A percentile compares a stretch with the other conserved stretches of the same genome.
Conservation (phyloP, 2,113 vertebrate genomes). For the Hemibagrus wyckioides region DNA sequence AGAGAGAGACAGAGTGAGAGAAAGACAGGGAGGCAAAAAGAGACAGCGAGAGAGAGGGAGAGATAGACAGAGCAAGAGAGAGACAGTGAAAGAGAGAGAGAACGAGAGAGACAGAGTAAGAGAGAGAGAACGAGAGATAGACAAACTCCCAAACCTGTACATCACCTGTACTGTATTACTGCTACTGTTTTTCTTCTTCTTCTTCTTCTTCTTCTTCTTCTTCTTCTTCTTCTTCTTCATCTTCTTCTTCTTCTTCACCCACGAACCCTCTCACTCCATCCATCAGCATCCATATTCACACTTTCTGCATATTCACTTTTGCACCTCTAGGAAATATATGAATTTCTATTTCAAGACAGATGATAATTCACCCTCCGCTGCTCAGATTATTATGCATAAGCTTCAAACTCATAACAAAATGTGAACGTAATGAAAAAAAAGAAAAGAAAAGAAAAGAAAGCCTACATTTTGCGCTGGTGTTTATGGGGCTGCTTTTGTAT, state of each 20-base stretch:
- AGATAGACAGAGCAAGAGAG: too few relatives aligned
- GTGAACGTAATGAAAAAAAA: constrained; percentile 53
- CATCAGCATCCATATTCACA: constrained; percentile 28
- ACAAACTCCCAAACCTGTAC: background rate
- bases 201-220: too few relatives aligned
- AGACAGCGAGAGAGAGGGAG: background rate
- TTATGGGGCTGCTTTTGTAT: background rate
- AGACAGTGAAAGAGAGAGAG: background rate
- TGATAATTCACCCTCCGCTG: constrained; percentile 43
- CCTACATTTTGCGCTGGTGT: background rate
- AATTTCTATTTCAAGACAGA: constrained; percentile 19
- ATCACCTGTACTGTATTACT: background rate
- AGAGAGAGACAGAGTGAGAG: too few relatives aligned
- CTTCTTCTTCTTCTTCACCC: too few relatives aligned
- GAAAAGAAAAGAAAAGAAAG: background rate
- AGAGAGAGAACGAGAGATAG: background rate
- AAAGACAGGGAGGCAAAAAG: too few relatives aligned
- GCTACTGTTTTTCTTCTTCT: background rate
- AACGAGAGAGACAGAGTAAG: too few relatives aligned
- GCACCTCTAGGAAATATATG: constrained; percentile 38
- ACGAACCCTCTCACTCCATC: background rate
- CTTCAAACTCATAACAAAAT: constrained; percentile 17
- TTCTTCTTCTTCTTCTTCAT: too few relatives aligned
- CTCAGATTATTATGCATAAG: constrained; percentile 29
- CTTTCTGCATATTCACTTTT: constrained; percentile 44